Percentiles rank a stretch among this genome's conserved stretches.
Evolutionary conservation across 1,140 invertebrate genomes (phyloP).

Genomic region (Drosophila parabipectinata): DNA sequence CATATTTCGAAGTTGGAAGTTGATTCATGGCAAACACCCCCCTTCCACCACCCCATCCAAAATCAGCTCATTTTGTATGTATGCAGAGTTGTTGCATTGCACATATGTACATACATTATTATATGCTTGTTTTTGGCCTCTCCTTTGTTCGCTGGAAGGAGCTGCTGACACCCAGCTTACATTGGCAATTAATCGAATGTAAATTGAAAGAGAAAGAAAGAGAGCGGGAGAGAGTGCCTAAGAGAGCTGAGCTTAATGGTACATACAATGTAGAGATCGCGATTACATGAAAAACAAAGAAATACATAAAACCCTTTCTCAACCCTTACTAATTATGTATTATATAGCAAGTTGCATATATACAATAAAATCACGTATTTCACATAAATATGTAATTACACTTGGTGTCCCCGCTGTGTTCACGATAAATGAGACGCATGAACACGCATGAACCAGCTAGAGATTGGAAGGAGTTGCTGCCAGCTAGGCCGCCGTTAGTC

Average conservation of each 20-base stretch:
- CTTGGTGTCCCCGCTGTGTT: not conserved
- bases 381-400: too few relatives aligned
- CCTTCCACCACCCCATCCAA: not conserved
- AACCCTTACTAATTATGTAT: not conserved
- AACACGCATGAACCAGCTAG: constrained; percentile 4
- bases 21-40: constrained; percentile 70
- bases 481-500: constrained; percentile 37
- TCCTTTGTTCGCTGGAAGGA: constrained; percentile 54
- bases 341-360: too few relatives aligned
- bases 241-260: not conserved
- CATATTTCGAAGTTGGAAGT: constrained; percentile 75
- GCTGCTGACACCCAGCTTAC: constrained; percentile 36
- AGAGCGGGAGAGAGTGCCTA: not conserved
- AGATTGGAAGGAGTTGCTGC: constrained; percentile 2
- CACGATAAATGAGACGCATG: constrained; percentile 6
- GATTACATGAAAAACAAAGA: not conserved
- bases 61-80: constrained; percentile 33
- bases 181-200: constrained; percentile 33
- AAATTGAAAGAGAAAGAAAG: constrained; percentile 5
- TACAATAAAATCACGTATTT: too few relatives aligned
- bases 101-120: constrained; percentile 2
- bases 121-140: constrained; percentile 18
- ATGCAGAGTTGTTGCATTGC: constrained; percentile 9
- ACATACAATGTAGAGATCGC: not conserved
- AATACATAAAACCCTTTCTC: not conserved